Evolutionary conservation across 2,797 vertebrate species (phyloP), one percentile per base, ranked within the genome.

Genomic region (Loris lydekkerianus): DNA sequence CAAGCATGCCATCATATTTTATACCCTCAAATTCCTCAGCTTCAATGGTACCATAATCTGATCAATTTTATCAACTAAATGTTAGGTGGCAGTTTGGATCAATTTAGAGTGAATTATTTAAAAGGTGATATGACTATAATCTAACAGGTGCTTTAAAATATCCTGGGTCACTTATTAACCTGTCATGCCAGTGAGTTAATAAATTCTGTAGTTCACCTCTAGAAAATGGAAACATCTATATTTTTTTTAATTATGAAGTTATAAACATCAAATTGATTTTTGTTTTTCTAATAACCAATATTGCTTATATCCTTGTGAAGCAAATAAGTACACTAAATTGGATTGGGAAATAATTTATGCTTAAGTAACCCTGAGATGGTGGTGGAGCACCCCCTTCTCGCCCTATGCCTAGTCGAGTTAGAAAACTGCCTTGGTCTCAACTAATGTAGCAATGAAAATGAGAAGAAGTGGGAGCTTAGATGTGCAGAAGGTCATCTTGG

Each of bases 241-340:
- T 91, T 67, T 89, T 76, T 95, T 97, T 88, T 27, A 75, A 9
- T 80, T 27, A 67, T 72, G 69, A 94, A 80, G 82, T 75, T 81
- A 73, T 70, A 82, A 91, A 90, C 43, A 65, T 70, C 17, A 73
- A 83, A 75, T 83, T 67, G 18, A 43, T 94, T 95, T 86, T 37
- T 88, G 34, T 86, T 92, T 92, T 86, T 69, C 18, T 92, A 80
- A 56, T 70, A 72, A 0, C 5, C 6, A 21, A 13, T 78, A 21
- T 56, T 27, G 46, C 86, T 29, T 93, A 10, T 37, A 18, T 92
- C 29, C 46, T 81, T 91, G 80, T 70, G 20, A 91, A 81, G 40
- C 83, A 95, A 92, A 77, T 72, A 78, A 89, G 13, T 91, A 83
- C 86, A 77, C 60, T 17, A 13, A 77, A 85, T 9, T 56, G 86